phyloP scores from a whole-genome alignment of 2,113 vertebrate genomes.

The Camarhynchus parvulus region DNA sequence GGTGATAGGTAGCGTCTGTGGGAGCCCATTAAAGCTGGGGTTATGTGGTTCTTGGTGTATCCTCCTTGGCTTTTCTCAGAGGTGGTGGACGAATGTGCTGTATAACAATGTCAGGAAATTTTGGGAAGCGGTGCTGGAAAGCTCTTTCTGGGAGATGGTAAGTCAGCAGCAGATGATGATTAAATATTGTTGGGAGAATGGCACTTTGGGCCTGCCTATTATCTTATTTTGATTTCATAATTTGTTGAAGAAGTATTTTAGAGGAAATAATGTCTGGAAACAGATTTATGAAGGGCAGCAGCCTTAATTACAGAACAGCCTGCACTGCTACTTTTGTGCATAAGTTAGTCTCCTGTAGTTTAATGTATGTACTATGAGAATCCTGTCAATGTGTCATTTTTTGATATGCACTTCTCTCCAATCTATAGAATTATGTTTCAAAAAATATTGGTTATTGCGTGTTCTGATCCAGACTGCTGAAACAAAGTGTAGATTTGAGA shows the following conservation, averaged over 20 bases:
- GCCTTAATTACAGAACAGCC: not conserved
- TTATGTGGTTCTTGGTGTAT: not conserved
- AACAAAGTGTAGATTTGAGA: not conserved
- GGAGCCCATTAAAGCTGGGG: not conserved
- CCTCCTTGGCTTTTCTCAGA: not conserved
- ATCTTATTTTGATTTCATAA: not conserved
- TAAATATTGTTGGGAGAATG: not conserved
- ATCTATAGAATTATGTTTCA: not conserved
- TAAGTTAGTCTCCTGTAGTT: not conserved
- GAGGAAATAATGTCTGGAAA: not conserved
- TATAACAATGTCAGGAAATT: not conserved
- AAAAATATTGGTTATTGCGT: not conserved
- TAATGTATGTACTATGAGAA: not conserved
- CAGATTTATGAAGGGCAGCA: not conserved
- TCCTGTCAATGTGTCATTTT: not conserved
- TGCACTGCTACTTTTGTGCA: not conserved
- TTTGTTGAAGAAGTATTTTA: not conserved
- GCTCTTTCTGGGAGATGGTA: not conserved
- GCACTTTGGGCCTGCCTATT: not conserved
- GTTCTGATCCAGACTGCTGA: not conserved
- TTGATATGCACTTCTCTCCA: not conserved
- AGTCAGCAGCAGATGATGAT: not conserved
- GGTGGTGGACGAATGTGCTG: not conserved
- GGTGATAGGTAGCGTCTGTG: not conserved
- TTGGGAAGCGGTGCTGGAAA: not conserved